A percentile compares a stretch with the other conserved stretches of the same genome.
Evolutionary conservation across 2,113 vertebrate species (phyloP).

Genomic region (Eudyptes chrysolophus): DNA sequence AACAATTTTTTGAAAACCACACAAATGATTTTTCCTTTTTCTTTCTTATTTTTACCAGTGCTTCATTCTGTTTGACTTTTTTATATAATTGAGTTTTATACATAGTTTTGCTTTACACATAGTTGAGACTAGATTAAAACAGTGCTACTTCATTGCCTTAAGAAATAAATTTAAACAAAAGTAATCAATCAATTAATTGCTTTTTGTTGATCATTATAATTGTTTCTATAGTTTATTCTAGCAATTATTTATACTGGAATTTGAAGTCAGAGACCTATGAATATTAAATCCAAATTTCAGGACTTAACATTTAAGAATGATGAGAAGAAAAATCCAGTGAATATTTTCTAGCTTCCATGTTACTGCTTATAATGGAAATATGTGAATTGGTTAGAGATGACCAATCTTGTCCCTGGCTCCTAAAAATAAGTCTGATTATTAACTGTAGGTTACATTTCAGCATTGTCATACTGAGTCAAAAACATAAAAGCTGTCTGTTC

Average conservation of each 20-base stretch:
- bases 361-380: background rate
- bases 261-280: background rate
- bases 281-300: background rate
- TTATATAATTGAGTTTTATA: background rate
- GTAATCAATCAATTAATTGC: background rate
- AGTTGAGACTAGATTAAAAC: background rate
- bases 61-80: background rate
- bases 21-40: background rate
- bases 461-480: background rate
- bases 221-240: background rate
- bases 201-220: background rate
- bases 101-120: background rate
- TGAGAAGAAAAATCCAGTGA: background rate
- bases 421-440: background rate
- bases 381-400: background rate
- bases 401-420: background rate
- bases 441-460: background rate
- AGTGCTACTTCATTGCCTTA: background rate
- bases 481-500: background rate
- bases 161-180: background rate
- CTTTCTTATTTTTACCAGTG: background rate
- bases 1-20: background rate
- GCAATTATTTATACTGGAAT: background rate
- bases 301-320: background rate
- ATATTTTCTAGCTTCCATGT: background rate